Base-by-base conservation (phyloP, 2,797 vertebrate species). In the Galaxias olidus region DNA sequence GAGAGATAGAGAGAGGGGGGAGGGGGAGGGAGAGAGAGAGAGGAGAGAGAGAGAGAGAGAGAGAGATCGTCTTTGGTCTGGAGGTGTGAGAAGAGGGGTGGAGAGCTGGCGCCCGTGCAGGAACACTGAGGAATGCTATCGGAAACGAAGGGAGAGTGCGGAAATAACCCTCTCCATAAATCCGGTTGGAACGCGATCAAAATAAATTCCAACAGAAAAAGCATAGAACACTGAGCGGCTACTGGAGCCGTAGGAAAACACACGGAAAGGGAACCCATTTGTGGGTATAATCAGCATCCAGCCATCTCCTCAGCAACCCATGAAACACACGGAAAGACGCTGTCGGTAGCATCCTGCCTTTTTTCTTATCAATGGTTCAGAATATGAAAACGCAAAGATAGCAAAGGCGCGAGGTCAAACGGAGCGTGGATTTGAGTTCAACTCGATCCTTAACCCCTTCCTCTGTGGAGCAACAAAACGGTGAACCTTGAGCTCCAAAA, bases 341-440 rank as follows among this genome's bases (percentile, higher is more conserved):
- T n/a, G n/a, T n/a, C n/a, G n/a, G n/a, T n/a, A n/a, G n/a, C n/a
- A 84, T 81, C 76, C 67, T 0, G 13, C 59, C 45, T 69, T 63
- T 59, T 47, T 42, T 0, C 56, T 45, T 69, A 67, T 48, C 43
- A n/a, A 43, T 44, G 19, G 59, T 54, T 71, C 6, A 30, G 30
- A 30, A 2, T 55, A 30, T 47, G 71, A 54, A 57, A 63, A 59
- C 62, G 20, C 8, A 40, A 57, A 65, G 73, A 73, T 52, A 63
- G 66, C 56, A 69, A 71, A 76, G 63, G 11, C 63, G 63, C 15
- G 69, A 43, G 51, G 57, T 6, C 50, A 47, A 55, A 65, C 65
- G 61, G 66, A 55, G 56, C 71, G 30, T 59, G 14, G 1, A 0
- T 46, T 8, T 57, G 15, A 40, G 43, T 8, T 61, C 62, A 56